These are phyloP conservation scores for Melieria picta DNA, from an alignment of 2,888 invertebrate species.

Conservation along the genomic window DNA sequence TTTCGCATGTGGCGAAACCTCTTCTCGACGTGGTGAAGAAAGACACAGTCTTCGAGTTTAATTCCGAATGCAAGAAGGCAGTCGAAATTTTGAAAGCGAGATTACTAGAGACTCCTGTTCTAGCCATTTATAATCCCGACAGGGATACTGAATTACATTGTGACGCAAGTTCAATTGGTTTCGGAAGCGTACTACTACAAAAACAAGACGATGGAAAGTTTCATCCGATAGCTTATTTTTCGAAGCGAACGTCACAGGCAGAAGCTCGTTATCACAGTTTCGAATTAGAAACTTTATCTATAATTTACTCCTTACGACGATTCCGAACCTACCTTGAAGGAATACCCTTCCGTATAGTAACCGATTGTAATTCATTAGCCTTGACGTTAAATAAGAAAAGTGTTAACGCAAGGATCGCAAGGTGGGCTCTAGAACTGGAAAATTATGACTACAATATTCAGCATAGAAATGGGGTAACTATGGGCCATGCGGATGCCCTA, in stretches of 20 bases:
- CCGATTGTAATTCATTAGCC: constrained; percentile 50
- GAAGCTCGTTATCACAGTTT: constrained; percentile 52
- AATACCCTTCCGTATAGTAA: constrained; percentile 48
- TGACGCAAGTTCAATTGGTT: constrained; percentile 49
- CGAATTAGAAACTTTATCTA: constrained; percentile 52
- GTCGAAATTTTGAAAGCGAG: background rate
- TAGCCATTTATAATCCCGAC: constrained; percentile 45
- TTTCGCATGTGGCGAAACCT: constrained; percentile 18
- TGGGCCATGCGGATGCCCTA: constrained; percentile 40
- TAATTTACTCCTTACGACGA: constrained; percentile 49
- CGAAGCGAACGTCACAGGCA: constrained; percentile 45
- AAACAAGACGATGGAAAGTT: constrained; percentile 36
- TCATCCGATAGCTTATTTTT: constrained; percentile 56
- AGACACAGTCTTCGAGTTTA: background rate
- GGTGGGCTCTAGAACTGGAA: constrained; percentile 49
- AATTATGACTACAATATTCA: constrained; percentile 36
- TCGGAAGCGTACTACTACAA: constrained; percentile 52
- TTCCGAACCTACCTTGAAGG: constrained; percentile 35
- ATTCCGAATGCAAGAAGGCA: background rate
- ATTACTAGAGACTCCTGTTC: constrained; percentile 8
- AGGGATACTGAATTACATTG: constrained; percentile 24
- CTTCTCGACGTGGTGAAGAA: background rate
- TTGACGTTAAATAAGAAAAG: constrained; percentile 27
- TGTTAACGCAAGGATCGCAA: constrained; percentile 47
- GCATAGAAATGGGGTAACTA: constrained; percentile 28